Conservation (phyloP, 2,113 vertebrate genomes). For the Isurus oxyrinchus region DNA sequence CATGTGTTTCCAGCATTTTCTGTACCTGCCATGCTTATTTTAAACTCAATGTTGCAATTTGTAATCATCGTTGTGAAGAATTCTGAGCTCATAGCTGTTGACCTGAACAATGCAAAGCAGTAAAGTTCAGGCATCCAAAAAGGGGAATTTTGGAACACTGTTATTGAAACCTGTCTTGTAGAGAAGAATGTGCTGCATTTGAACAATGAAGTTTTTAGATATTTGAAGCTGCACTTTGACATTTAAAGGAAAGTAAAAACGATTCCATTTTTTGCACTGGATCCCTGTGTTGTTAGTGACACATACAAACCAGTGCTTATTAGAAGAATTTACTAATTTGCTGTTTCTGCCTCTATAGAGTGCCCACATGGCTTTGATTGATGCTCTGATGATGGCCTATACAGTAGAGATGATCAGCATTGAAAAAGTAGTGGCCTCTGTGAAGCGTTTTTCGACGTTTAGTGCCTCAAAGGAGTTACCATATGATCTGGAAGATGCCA, state of each 20-base stretch:
- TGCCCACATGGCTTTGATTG: conserved; percentile 94
- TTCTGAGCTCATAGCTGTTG: not conserved
- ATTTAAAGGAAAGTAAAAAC: not conserved
- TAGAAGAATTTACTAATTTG: not conserved
- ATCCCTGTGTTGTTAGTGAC: not conserved
- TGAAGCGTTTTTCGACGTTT: conserved; percentile 95
- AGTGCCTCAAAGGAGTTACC: conserved; percentile 96
- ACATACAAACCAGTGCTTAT: not conserved
- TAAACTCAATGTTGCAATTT: not conserved
- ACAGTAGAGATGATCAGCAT: conserved; percentile 99
- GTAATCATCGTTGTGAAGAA: not conserved
- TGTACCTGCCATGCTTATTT: not conserved
- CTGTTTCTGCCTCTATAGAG: conserved; percentile 58
- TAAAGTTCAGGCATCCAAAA: not conserved
- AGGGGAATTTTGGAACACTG: not conserved
- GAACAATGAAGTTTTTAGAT: not conserved
- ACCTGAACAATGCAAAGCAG: not conserved
- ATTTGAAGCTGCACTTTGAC: not conserved
- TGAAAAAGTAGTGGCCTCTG: conserved; percentile 89
- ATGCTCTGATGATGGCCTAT: conserved; percentile 96
- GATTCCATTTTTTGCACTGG: not conserved
- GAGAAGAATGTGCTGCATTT: not conserved
- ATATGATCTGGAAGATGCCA: conserved; percentile 93
- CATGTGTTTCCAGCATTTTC: not conserved
- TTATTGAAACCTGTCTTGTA: not conserved